Conservation (phyloP, 2,888 invertebrate genomes). For the Apoda limacodes region DNA sequence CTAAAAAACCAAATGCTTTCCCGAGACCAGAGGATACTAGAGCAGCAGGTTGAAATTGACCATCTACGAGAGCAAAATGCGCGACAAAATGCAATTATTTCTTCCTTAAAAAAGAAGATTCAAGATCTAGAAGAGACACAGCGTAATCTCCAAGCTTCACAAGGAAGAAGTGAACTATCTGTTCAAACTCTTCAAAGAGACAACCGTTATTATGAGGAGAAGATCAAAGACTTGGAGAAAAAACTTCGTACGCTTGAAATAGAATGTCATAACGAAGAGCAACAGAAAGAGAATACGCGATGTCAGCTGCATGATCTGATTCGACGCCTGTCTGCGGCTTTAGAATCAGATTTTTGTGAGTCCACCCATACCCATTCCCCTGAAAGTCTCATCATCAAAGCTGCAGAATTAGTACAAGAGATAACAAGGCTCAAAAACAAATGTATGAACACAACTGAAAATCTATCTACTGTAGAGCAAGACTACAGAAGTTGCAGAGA, state of each 20-base stretch:
- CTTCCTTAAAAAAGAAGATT: constrained; percentile 82
- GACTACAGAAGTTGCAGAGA: constrained; percentile 76
- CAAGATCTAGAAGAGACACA: constrained; percentile 84
- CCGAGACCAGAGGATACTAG: constrained; percentile 78
- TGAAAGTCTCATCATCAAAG: constrained; percentile 81
- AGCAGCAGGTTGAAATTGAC: constrained; percentile 84
- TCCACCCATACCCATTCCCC: constrained; percentile 72
- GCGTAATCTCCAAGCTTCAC: constrained; percentile 72
- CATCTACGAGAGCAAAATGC: constrained; percentile 85
- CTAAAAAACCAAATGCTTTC: constrained; percentile 77
- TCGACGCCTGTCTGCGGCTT: constrained; percentile 76
- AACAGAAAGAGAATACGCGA: constrained; percentile 79
- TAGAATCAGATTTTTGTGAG: constrained; percentile 79
- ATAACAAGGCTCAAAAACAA: constrained; percentile 73
- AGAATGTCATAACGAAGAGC: constrained; percentile 78
- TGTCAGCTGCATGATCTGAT: constrained; percentile 78
- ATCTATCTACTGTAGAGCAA: constrained; percentile 71
- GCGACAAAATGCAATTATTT: constrained; percentile 83
- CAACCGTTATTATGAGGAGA: constrained; percentile 78
- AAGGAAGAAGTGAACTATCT: constrained; percentile 76
- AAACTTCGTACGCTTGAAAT: constrained; percentile 79
- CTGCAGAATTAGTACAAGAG: constrained; percentile 82
- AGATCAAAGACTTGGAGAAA: constrained; percentile 80
- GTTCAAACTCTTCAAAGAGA: constrained; percentile 82
- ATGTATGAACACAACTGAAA: constrained; percentile 70